phyloP scores from a whole-genome alignment of 2,888 invertebrate species.

The Caenorhabditis plicata region DNA sequence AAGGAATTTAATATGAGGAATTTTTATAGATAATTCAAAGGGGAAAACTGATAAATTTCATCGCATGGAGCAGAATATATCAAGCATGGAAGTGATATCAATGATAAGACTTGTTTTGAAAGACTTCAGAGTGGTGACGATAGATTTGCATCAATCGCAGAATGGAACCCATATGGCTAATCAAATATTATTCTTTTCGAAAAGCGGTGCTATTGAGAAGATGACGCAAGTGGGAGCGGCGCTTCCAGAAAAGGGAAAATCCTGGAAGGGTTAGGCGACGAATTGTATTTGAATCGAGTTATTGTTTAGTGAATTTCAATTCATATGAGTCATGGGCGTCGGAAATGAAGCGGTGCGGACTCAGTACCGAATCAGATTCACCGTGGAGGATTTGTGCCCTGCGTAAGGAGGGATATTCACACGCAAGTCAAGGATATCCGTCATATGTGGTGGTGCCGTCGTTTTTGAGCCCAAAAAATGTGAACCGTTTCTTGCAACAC shows the following conservation, averaged over 20 bases:
- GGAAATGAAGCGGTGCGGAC: constrained; percentile 30
- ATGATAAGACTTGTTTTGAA: constrained; percentile 23
- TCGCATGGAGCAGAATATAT: constrained; percentile 22
- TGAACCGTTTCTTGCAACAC: constrained; percentile 27
- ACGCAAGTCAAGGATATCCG: constrained; percentile 32
- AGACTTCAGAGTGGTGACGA: constrained; percentile 49
- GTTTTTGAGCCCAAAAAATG: constrained; percentile 14
- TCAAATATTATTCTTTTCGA: constrained; percentile 43
- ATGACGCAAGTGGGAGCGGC: constrained; percentile 31
- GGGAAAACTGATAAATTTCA: constrained; percentile 24
- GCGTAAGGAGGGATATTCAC: constrained; percentile 16
- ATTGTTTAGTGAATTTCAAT: constrained; percentile 31
- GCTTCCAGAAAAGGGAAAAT: constrained; percentile 16
- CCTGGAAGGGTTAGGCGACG: constrained; percentile 5
- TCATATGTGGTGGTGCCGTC: constrained; percentile 36
- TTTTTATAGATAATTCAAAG: constrained; percentile 1
- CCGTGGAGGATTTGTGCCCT: constrained; percentile 29
- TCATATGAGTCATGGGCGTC: constrained; percentile 31
- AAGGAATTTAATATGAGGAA: neutral
- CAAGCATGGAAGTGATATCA: constrained; percentile 34
- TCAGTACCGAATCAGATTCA: constrained; percentile 15
- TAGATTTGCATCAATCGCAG: constrained; percentile 43
- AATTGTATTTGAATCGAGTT: neutral
- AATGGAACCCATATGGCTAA: constrained; percentile 42
- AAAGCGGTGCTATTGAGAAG: constrained; percentile 32